Base-by-base conservation (phyloP, 2,797 vertebrate species). In the Yasuhikotakia modesta region DNA sequence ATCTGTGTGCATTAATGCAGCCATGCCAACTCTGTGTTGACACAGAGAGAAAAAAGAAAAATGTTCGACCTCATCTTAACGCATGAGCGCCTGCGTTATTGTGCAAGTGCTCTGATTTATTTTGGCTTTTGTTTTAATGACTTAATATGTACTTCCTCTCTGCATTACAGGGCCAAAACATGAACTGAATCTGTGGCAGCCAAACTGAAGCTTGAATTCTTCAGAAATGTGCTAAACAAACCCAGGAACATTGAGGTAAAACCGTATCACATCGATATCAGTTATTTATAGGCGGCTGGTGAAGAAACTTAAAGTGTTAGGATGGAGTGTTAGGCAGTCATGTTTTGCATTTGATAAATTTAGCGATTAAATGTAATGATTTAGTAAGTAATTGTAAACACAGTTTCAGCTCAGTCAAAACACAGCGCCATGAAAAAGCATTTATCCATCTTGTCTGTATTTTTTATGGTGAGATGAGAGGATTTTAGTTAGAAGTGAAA, bases 81-180 rank as follows among this genome's bases (percentile, higher is more conserved):
- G 80, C 82, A 76, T 88, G 85, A 87, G 91, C 87, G 85, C 87
- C 89, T 89, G 91, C 87, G 89, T 92, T 92, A 90, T 85, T 88
- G 84, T 85, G 84, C 60, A 87, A 91, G 85, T 76, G 84, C 90
- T 92, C 90, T 91, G 89, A 93, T 92, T 90, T 93, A 90, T 93
- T 91, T 84, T 92, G 91, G 91, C 88, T 85, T 89, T 87, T 89
- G 83, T 86, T 92, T 94, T 94, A 93, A 93, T 86, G 88, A 88
- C 88, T 88, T 80, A 90, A 85, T 85, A 86, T 89, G 84, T 74
- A 90, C 91, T 90, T 94, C 91, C 89, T 92, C 86, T 90, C 87
- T 80, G 71, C 86, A 87, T 85, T 91, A 87, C 91, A 92, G 91
- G 78, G 90, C 88, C 88, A 89, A 91, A 91, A 94, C 93, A 87